Evolutionary conservation across 2,888 invertebrate species (phyloP).

Genomic region (Agrochola lychnidis): DNA sequence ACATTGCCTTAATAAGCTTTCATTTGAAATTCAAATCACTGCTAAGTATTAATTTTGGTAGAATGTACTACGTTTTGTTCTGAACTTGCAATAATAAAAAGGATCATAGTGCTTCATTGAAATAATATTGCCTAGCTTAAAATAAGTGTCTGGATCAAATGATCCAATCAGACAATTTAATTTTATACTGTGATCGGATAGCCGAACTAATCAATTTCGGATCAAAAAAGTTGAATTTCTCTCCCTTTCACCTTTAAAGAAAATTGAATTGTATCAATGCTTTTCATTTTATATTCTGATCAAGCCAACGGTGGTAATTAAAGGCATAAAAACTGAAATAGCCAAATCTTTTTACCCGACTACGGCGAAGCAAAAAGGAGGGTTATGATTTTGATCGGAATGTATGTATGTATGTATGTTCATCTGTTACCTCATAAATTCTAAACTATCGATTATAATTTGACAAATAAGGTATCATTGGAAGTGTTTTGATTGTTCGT

Average conservation of each 20-base stretch:
- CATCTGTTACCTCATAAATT: no score
- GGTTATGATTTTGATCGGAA: no score
- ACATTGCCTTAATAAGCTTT: constrained; percentile 55
- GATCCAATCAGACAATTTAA: background rate
- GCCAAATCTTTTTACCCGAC: background rate
- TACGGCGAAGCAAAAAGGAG: no score
- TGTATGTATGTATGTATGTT: no score
- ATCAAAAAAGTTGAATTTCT: background rate
- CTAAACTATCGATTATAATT: no score
- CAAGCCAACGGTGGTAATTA: background rate
- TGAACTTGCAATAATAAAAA: background rate
- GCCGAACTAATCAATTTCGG: background rate
- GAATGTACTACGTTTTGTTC: constrained; percentile 43
- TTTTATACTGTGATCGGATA: constrained; percentile 1
- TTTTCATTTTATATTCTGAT: background rate
- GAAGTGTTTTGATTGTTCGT: no score
- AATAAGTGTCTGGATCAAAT: background rate
- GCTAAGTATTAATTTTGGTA: constrained; percentile 62
- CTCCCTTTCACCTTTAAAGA: no score
- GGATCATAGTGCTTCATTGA: background rate
- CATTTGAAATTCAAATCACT: constrained; percentile 71
- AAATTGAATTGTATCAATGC: background rate
- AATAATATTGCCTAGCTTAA: constrained; percentile 4
- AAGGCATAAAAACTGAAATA: background rate
- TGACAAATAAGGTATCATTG: no score